Conservation (phyloP, 2,888 invertebrate species). For the Stratiomys singularior region DNA sequence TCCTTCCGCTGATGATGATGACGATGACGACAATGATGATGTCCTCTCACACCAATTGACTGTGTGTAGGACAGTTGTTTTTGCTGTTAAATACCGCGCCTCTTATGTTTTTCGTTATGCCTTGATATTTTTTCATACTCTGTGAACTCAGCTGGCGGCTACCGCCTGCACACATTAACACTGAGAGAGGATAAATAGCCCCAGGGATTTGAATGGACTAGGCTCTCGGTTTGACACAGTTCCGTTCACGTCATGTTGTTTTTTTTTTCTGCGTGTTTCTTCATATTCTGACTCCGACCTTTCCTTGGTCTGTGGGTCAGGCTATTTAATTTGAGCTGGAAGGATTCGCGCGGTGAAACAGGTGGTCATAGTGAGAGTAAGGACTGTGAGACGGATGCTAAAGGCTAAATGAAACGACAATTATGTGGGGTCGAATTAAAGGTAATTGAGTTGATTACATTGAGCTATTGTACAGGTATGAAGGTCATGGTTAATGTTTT, state of each 20-base stretch:
- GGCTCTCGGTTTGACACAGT: conserved; percentile 23
- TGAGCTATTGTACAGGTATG: background rate
- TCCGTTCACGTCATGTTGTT: conserved; percentile 15
- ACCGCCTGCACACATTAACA: background rate
- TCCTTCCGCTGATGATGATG: background rate
- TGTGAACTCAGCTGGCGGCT: background rate
- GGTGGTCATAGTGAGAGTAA: background rate
- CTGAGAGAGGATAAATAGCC: conserved; percentile 9
- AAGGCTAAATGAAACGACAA: background rate
- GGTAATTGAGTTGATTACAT: conserved; percentile 23
- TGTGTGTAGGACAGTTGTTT: too few species aligned
- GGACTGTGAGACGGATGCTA: background rate
- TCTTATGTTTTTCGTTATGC: background rate
- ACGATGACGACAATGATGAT: background rate
- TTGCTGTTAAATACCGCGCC: background rate
- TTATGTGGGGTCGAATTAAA: conserved; percentile 12
- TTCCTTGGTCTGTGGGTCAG: background rate
- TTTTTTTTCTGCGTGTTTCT: conserved; percentile 4
- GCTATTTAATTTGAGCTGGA: background rate
- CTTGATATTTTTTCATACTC: background rate
- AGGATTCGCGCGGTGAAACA: background rate
- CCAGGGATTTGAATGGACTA: conserved; percentile 32
- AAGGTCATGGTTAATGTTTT: conserved; percentile 2
- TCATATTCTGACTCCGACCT: background rate
- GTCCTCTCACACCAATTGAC: background rate